Conservation (phyloP, 2,797 vertebrate genomes). For the Calcarius lapponicus region DNA sequence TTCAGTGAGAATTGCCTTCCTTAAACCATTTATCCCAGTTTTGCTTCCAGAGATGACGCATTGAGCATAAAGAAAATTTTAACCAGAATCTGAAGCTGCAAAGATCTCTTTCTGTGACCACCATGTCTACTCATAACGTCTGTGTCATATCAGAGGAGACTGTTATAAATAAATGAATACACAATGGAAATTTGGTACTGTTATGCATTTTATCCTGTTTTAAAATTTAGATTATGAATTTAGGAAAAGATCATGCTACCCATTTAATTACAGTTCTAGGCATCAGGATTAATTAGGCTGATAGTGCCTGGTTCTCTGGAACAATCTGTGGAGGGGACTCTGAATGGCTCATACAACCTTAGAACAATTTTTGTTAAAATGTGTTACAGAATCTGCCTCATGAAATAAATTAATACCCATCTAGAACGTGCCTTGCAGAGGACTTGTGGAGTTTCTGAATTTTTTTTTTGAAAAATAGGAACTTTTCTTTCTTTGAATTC, state of each 20-base stretch:
- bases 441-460: not conserved
- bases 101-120: not conserved
- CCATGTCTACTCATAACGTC: not conserved
- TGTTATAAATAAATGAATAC: not conserved
- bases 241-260: not conserved
- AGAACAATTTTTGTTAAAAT: not conserved
- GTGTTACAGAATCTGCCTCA: not conserved
- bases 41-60: not conserved
- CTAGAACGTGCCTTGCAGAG: not conserved
- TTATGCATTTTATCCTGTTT: not conserved
- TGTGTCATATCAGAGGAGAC: not conserved
- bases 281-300: not conserved
- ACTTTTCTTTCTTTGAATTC: not conserved
- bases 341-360: not conserved
- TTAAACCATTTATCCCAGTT: not conserved
- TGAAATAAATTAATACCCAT: not conserved
- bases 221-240: not conserved
- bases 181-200: not conserved
- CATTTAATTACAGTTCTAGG: not conserved
- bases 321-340: not conserved
- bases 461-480: not conserved
- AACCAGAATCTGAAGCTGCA: not conserved
- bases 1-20: not conserved
- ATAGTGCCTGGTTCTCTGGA: not conserved
- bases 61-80: not conserved